Conservation (phyloP, 2,797 vertebrate genomes). For the Enteromius thamalakanensis region DNA sequence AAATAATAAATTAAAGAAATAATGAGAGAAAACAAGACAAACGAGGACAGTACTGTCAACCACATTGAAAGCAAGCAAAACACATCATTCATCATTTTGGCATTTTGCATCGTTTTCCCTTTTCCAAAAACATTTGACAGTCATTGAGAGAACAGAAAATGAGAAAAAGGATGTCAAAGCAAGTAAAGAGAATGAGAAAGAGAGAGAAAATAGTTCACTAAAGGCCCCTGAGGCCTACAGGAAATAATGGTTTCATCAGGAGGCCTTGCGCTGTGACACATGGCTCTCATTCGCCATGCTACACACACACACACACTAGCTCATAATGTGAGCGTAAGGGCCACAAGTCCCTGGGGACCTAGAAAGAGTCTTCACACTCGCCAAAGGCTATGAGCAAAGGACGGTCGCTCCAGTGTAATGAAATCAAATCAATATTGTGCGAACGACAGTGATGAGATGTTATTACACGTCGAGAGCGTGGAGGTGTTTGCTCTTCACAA, state of each 20-base stretch:
- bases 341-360: slow-evolving; percentile 67
- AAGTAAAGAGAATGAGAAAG: slow-evolving; percentile 58
- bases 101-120: not conserved
- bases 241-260: slow-evolving; percentile 77
- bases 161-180: slow-evolving; percentile 30
- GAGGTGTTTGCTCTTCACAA: slow-evolving; percentile 71
- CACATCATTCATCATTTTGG: not conserved
- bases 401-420: slow-evolving; percentile 68
- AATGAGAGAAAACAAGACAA: slow-evolving; percentile 23
- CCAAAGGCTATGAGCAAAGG: slow-evolving; percentile 73
- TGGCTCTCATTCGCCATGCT: slow-evolving; percentile 69
- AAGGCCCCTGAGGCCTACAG: slow-evolving; percentile 65
- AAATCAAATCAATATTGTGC: slow-evolving; percentile 82
- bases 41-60: not conserved
- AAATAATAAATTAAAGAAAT: slow-evolving; percentile 7
- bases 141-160: slow-evolving; percentile 39
- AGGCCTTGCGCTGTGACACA: slow-evolving; percentile 66
- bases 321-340: slow-evolving; percentile 67
- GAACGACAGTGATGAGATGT: slow-evolving; percentile 71
- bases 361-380: slow-evolving; percentile 58
- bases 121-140: slow-evolving; percentile 32
- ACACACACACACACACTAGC: slow-evolving; percentile 60
- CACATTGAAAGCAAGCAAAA: not conserved
- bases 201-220: slow-evolving; percentile 60
- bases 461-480: slow-evolving; percentile 63